Evolutionary conservation across 2,797 vertebrate species (phyloP), one percentile per base, ranked within the genome.

Genomic region (Falco rusticolus): DNA sequence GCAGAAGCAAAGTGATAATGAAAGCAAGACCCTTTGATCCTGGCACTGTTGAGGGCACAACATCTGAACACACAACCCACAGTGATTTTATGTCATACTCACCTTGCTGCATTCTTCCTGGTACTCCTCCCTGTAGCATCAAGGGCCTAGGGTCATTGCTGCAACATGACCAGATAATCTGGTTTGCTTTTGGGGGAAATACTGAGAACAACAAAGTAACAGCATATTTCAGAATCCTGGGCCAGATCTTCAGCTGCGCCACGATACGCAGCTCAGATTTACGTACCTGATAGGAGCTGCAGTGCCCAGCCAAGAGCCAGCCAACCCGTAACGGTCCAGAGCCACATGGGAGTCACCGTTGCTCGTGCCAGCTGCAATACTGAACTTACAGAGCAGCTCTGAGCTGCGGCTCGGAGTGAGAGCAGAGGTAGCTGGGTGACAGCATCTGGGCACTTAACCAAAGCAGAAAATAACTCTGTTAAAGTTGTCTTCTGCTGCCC

Each of bases 21-120:
- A 9, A 24, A 65, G 17, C 51, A 37, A 47, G 70, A 5, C 14
- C 18, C 75, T 8, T n/a, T n/a, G 81, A 8, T 43, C 43, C 11
- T 14, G 43, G n/a, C 37, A 11, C 24, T 5, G 47, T 1, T 59
- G 84, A 57, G 69, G 50, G 69, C 87, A 43, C 54, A 59, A 70
- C 18, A 25, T 8, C 65, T 17, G 26, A 24, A 64, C 47, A n/a
- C 56, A 20, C 2, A 6, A 3, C 31, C 9, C 0, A 0, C 11
- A 1, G 57, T 0, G 47, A 19, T 16, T 45, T 56, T 13, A 0
- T 34, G 50, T 29, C 37, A 2, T 14, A 2, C 71, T 75, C 68
- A 25, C 60, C 76, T 53, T 1, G 1, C 7, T 20, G 41, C 14
- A 4, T 60, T 64, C 87, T 37, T 77, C 89, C 87, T 18, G 19